Conservation (phyloP, 2,113 vertebrate genomes). For the Onychorhynchus coronatus region DNA sequence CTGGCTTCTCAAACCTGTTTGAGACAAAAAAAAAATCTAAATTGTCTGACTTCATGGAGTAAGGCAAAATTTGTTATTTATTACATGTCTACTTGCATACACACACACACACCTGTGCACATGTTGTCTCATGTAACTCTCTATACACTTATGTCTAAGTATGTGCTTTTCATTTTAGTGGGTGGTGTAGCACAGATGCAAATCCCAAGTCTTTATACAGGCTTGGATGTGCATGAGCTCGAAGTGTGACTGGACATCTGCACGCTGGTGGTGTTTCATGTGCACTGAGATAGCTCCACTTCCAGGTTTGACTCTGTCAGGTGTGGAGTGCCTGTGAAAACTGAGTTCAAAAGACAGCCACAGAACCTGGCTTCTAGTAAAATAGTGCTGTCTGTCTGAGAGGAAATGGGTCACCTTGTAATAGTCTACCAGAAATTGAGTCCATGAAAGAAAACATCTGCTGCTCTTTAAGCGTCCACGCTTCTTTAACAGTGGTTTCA, state of each 20-base stretch:
- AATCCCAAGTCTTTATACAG: no score
- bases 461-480: fast-evolving
- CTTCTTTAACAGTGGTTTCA: not conserved
- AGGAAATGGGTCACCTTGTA: not conserved
- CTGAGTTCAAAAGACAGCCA: not conserved
- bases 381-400: not conserved
- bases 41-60: not conserved
- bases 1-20: not conserved
- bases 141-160: fast-evolving
- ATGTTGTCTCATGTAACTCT: not conserved
- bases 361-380: not conserved
- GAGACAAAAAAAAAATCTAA: not conserved
- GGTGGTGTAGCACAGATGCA: no score
- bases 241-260: not conserved
- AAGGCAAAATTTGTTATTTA: not conserved
- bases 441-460: not conserved
- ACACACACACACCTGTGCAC: not conserved
- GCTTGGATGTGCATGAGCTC: fast-evolving
- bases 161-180: not conserved
- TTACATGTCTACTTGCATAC: not conserved
- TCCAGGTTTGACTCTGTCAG: not conserved
- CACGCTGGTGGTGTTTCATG: fast-evolving
- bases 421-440: not conserved
- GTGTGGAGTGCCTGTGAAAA: not conserved
- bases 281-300: fast-evolving